These are phyloP conservation scores for Heterohyrax brucei DNA, from an alignment of 2,797 vertebrate genomes.

Conservation along the genomic window DNA sequence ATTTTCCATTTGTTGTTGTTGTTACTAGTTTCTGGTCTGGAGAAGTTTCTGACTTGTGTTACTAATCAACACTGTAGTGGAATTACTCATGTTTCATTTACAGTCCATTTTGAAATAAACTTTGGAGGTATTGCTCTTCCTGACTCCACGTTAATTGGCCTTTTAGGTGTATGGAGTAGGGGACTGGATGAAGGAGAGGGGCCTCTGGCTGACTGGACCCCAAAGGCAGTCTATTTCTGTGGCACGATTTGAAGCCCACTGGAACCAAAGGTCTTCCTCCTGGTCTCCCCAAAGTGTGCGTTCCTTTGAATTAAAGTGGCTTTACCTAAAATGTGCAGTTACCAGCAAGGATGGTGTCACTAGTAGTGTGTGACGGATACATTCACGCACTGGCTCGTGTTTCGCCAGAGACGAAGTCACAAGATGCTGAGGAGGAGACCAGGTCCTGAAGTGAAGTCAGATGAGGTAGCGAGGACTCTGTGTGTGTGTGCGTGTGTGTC, in stretches of 20 bases:
- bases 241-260: background rate
- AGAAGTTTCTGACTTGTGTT: constrained; percentile 69
- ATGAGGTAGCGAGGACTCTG: background rate
- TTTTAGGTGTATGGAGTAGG: background rate
- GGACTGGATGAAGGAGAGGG: background rate
- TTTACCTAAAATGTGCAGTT: background rate
- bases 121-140: constrained; percentile 32
- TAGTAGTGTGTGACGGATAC: background rate
- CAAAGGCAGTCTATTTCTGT: background rate
- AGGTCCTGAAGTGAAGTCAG: constrained; percentile 17
- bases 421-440: background rate
- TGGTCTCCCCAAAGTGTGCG: background rate
- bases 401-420: background rate
- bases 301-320: background rate
- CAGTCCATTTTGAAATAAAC: constrained; percentile 66
- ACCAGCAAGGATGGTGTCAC: background rate
- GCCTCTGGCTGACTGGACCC: background rate
- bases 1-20: constrained; percentile 47
- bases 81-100: constrained; percentile 69
- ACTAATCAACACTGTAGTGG: constrained; percentile 67
- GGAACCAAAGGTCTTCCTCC: background rate
- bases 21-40: constrained; percentile 57
- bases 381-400: background rate
- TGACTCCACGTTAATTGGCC: background rate
- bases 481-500: background rate